Base-by-base conservation (phyloP, 2,797 vertebrate species). In the Limnodromus scolopaceus region DNA sequence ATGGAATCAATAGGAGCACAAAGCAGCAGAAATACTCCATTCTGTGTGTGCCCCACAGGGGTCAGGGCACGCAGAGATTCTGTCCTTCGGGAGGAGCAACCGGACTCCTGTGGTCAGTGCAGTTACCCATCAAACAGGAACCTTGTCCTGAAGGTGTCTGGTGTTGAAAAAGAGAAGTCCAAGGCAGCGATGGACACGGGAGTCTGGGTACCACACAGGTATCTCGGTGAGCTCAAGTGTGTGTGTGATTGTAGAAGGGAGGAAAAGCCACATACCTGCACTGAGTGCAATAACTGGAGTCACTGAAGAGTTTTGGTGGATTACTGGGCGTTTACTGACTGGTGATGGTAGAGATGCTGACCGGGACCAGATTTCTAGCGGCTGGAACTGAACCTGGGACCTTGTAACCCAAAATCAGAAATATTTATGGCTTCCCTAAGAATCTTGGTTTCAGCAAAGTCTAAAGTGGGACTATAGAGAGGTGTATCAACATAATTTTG, bases 1-100 rank as follows among this genome's bases (percentile, higher is more conserved):
- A 95, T 81, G 49, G 87, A 66, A 93, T 97, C 92, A 58, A 87
- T 83, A 93, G 93, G 93, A 95, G 80, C 83, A 81, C 16, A 38
- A 71, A 81, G 87, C 94, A 94, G 86, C 82, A 87, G 46, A 51
- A 65, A 80, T 16, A 58, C 82, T 70, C 65, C 12, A 2, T 36
- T 71, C 51, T 20, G 11, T 5, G 17, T 4, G 51, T 17, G 55
- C 48, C 30, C 51, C 60, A 3, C 1, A 17, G 17, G 27, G 58
- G 7, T 20, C 41, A 78, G 38, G 43, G 68, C 32, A 11, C 1
- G 7, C 7, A 10, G 51, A 34, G 11, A 5, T 20, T 18, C 54
- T 43, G 64, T 54, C 75, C 75, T 74, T 60, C 54, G 20, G 23
- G 25, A 43, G 27, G 10, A 71, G 5, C 16, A 53, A 16, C 17